Percentiles rank a stretch among this genome's conserved stretches.
These are phyloP conservation scores for Noctilio leporinus DNA, from an alignment of 2,113 vertebrate genomes.

Conservation along the genomic window DNA sequence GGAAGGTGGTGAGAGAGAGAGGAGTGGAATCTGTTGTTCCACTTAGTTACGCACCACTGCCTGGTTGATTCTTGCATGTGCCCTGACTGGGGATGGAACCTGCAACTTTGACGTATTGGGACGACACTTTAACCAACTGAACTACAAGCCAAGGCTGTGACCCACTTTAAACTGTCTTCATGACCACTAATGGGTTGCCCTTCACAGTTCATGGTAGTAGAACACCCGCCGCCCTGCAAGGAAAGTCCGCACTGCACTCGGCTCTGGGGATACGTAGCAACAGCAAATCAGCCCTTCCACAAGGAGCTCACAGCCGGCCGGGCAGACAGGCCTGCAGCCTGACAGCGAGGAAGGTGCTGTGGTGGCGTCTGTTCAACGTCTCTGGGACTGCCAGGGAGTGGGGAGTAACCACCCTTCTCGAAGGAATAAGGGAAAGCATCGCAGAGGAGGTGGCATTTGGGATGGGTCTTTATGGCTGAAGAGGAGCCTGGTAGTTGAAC, in stretches of 20 bases:
- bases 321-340: neutral
- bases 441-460: neutral
- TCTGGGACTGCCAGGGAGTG: neutral
- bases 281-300: neutral
- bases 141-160: neutral
- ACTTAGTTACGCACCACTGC: too few species aligned
- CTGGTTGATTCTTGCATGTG: too few species aligned
- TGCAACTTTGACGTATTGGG: too few species aligned
- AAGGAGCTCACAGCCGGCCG: neutral
- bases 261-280: neutral
- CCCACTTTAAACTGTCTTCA: neutral
- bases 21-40: too few species aligned
- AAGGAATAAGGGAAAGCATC: neutral
- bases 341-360: fast-evolving
- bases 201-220: neutral
- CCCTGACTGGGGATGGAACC: too few species aligned
- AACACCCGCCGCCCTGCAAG: neutral
- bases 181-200: neutral
- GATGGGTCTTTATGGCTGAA: neutral
- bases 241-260: neutral
- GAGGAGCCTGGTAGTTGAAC: neutral
- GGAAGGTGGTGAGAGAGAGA: too few species aligned
- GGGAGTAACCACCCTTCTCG: neutral
- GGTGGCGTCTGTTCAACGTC: neutral
- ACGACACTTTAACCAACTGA: too few species aligned